Percentiles rank a stretch among this genome's conserved stretches.
Evolutionary conservation across 2,113 vertebrate genomes (phyloP).

Genomic region (Hippocampus guttulatus): DNA sequence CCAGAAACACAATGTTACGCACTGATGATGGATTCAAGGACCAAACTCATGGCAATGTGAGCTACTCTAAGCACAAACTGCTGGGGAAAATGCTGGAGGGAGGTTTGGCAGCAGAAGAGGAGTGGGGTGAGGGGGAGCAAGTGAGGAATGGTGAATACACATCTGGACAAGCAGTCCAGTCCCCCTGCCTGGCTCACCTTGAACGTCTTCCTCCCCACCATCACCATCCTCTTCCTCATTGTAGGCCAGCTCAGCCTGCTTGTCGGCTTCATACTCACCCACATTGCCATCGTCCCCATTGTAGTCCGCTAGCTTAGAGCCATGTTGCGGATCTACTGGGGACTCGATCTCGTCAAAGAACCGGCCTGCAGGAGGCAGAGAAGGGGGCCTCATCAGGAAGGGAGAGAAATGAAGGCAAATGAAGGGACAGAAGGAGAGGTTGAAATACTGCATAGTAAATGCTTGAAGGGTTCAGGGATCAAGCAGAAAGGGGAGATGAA

Average conservation of each 20-base stretch:
- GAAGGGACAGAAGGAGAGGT: slow-evolving; percentile 43
- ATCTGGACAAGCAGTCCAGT: slow-evolving; percentile 57
- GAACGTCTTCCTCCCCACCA: slow-evolving; percentile 99
- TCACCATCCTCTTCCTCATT: slow-evolving; percentile 99
- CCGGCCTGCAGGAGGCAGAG: slow-evolving; percentile 95
- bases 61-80: slow-evolving; percentile 49
- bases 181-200: slow-evolving; percentile 93
- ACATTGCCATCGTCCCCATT: slow-evolving; percentile 99
- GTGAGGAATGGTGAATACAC: slow-evolving; percentile 64
- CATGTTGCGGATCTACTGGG: slow-evolving; percentile 98
- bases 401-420: slow-evolving; percentile 64
- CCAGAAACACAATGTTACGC: neutral
- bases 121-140: slow-evolving; percentile 53
- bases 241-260: slow-evolving; percentile 99
- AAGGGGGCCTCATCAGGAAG: slow-evolving; percentile 84
- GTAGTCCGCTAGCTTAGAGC: slow-evolving; percentile 99
- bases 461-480: slow-evolving; percentile 29
- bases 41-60: slow-evolving; percentile 69
- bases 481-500: slow-evolving; percentile 18
- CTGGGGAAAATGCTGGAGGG: slow-evolving; percentile 57
- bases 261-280: slow-evolving; percentile 99
- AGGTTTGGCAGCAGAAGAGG: slow-evolving; percentile 62
- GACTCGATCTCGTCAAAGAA: slow-evolving; percentile 99
- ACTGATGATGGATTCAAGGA: slow-evolving; percentile 30
- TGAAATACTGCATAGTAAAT: slow-evolving; percentile 38